Base-by-base conservation (phyloP, 1,140 invertebrate genomes). In the Acyrthosiphon pisum region DNA sequence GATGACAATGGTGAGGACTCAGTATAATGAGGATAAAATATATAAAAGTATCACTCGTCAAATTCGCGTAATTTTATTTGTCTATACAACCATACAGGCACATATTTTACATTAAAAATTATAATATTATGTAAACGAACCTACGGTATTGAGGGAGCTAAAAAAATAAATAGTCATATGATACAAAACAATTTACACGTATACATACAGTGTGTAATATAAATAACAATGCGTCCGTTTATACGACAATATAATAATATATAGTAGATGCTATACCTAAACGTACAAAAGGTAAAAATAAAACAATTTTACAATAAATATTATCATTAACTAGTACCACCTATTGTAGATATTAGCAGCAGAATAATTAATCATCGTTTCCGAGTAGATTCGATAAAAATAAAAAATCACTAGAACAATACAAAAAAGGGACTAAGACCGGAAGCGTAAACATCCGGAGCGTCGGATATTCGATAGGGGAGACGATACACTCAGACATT, bases 101-200 rank as follows among this genome's bases (percentile, higher is more conserved):
- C 60, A 76, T n/a, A 76, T 76, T 76, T 76, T 76, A 76, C 60
- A 76, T 76, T 35, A 76, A 76, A 76, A n/a, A 35, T n/a, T 76
- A 76, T n/a, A 76, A 76, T 76, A 76, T 76, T 76, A n/a, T 18
- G 60, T 76, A 35, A 76, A 76, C 60, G 60, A 76, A n/a, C n/a
- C 30, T 76, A 76, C n/a, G 60, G 6, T 76, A 6, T n/a, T 76
- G n/a, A n/a, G n/a, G 60, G n/a, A 76, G 30, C 60, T 76, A n/a
- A n/a, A 30, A 87, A 87, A 87, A 87, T 44, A 87, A 46, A 87
- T 87, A 46, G 44, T 87, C 44, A 44, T n/a, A 87, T 46, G 44
- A 46, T 87, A 87, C 84, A 46, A 87, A 44, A 87, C 84, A 87
- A 87, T 87, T 87, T 87, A 87, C 84, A 87, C 84, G 41, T 87